Conservation (phyloP, 2,113 vertebrate genomes). For the Trichomycterus rosablanca region DNA sequence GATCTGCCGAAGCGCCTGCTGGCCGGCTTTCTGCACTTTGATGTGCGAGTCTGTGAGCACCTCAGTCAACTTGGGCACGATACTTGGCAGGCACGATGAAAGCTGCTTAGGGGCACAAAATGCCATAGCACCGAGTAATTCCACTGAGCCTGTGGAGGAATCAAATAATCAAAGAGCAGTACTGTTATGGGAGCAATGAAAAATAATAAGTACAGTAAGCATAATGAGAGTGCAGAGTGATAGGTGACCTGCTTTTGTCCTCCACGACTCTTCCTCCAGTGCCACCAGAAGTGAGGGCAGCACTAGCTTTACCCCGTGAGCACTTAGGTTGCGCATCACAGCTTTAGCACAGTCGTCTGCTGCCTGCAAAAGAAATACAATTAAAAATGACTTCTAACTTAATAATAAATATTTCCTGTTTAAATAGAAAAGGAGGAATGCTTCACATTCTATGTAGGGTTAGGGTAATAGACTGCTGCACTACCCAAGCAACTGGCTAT, state of each 20-base stretch:
- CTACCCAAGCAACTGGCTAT: too few relatives aligned
- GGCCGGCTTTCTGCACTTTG: slow-evolving; percentile 96
- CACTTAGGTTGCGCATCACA: slow-evolving; percentile 97
- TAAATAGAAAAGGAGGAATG: too few relatives aligned
- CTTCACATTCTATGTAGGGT: too few relatives aligned
- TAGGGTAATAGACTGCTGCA: too few relatives aligned
- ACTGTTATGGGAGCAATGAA: too few relatives aligned
- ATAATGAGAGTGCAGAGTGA: neutral
- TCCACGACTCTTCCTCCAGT: slow-evolving; percentile 96
- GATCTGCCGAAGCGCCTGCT: slow-evolving; percentile 92
- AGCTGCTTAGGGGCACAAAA: slow-evolving; percentile 96
- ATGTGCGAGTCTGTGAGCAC: slow-evolving; percentile 96
- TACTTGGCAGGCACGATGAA: slow-evolving; percentile 94
- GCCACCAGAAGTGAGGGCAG: slow-evolving; percentile 91
- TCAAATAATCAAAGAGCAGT: neutral
- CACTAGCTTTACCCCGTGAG: slow-evolving; percentile 95
- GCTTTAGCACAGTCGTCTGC: slow-evolving; percentile 98
- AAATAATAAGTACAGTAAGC: neutral
- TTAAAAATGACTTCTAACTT: too few relatives aligned
- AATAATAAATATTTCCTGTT: too few relatives aligned
- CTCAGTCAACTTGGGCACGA: slow-evolving; percentile 95
- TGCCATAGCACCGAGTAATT: slow-evolving; percentile 94
- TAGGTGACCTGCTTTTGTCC: slow-evolving; percentile 90
- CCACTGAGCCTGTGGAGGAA: slow-evolving; percentile 82
- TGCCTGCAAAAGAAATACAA: slow-evolving; percentile 66